Evolutionary conservation across 2,888 invertebrate species (phyloP).

Genomic region (Rapana venosa): DNA sequence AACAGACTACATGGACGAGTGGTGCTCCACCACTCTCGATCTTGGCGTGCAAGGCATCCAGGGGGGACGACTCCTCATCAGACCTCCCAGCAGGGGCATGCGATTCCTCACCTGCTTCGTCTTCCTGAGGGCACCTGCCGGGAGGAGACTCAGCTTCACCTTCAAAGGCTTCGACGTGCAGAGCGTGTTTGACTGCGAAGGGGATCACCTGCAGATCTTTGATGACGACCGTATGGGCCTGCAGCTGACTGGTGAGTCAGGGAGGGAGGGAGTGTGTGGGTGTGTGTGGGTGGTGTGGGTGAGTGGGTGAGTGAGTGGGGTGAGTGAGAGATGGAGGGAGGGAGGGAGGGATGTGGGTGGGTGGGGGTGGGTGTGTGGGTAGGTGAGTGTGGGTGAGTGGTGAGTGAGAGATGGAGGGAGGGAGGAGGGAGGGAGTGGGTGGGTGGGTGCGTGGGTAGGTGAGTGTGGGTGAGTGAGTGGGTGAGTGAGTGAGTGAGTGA

Average conservation of each 20-base stretch:
- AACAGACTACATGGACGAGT: conserved; percentile 49
- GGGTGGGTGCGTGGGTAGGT: neutral
- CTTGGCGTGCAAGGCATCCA: conserved; percentile 38
- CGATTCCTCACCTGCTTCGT: conserved; percentile 47
- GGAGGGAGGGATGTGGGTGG: too few species aligned
- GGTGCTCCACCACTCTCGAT: conserved; percentile 48
- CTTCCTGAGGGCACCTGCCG: conserved; percentile 47
- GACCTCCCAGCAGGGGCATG: conserved; percentile 25
- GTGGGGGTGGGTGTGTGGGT: too few species aligned
- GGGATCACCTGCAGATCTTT: conserved; percentile 49
- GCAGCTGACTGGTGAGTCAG: conserved; percentile 46
- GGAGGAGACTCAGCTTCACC: conserved; percentile 47
- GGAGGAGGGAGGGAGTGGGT: neutral
- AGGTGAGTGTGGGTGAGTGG: too few species aligned
- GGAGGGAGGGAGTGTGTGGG: neutral
- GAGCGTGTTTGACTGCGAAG: conserved; percentile 49
- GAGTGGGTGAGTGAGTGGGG: too few species aligned
- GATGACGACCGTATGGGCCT: conserved; percentile 36
- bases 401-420: neutral
- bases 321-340: too few species aligned
- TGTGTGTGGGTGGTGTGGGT: neutral
- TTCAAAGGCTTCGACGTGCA: conserved; percentile 51
- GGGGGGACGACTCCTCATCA: conserved; percentile 44
- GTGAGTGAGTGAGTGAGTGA: too few species aligned
- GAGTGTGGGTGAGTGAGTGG: too few species aligned